These are phyloP conservation scores for Drosophila planitibia DNA, from an alignment of 2,888 invertebrate genomes.

Conservation along the genomic window DNA sequence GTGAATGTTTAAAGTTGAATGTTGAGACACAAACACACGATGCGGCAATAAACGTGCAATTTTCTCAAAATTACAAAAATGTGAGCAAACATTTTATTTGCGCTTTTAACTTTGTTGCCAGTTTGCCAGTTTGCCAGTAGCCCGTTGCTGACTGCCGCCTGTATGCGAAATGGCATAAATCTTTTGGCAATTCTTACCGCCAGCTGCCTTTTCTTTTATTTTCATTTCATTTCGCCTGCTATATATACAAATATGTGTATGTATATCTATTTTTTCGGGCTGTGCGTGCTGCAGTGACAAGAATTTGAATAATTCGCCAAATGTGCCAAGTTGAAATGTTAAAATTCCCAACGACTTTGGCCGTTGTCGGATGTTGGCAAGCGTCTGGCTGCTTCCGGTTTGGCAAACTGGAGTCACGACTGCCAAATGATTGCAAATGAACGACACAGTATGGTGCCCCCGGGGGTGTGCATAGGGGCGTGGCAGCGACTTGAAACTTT, in stretches of 20 bases:
- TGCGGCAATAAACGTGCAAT: constrained; percentile 72
- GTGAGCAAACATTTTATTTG: constrained; percentile 78
- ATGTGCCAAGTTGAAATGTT: constrained; percentile 82
- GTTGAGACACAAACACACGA: constrained; percentile 43
- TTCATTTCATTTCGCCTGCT: constrained; percentile 45
- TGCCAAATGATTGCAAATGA: constrained; percentile 82
- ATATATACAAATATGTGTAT: constrained; percentile 20
- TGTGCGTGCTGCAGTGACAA: constrained; percentile 74
- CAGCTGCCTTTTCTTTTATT: constrained; percentile 47
- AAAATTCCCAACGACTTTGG: constrained; percentile 68
- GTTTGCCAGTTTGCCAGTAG: constrained; percentile 17
- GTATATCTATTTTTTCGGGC: constrained; percentile 17
- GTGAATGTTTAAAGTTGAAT: constrained; percentile 46
- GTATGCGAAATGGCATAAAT: constrained; percentile 61
- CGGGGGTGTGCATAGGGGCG: not conserved
- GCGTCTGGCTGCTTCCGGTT: constrained; percentile 72
- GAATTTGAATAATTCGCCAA: constrained; percentile 80
- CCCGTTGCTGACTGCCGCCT: constrained; percentile 16
- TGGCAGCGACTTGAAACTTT: constrained; percentile 40
- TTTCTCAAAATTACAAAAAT: constrained; percentile 78
- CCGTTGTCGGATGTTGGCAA: constrained; percentile 71
- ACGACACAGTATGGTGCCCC: constrained; percentile 50
- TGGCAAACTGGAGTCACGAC: constrained; percentile 68
- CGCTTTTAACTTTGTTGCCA: constrained; percentile 61
- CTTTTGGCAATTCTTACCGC: constrained; percentile 65